Evolutionary conservation across 2,113 vertebrate species (phyloP).

Genomic region (Periophthalmodon schlosseri): DNA sequence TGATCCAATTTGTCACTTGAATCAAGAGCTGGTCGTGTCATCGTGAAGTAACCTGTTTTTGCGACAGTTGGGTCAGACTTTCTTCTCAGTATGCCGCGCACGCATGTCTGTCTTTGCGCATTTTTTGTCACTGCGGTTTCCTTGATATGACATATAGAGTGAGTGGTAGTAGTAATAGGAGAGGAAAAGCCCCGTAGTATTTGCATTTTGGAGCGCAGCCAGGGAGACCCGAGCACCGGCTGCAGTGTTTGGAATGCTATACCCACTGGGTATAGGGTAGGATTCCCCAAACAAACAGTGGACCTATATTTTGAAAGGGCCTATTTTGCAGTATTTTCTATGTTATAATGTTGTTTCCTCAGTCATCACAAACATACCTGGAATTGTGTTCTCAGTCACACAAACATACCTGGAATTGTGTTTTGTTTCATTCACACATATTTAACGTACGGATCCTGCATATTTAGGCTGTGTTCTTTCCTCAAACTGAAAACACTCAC

Average conservation of each 20-base stretch:
- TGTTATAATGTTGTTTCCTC: no score
- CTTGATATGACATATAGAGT: slow-evolving; percentile 1
- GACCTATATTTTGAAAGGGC: no score
- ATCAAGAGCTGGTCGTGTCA: slow-evolving; percentile 18
- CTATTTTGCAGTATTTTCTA: no score
- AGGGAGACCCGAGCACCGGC: slow-evolving; percentile 4
- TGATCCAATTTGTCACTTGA: slow-evolving; percentile 51
- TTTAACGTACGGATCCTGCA: no score
- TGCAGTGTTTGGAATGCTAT: neutral
- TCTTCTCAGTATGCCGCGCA: slow-evolving; percentile 62
- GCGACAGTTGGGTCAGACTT: slow-evolving; percentile 55
- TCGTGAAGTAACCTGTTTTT: slow-evolving; percentile 51
- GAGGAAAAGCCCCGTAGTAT: slow-evolving; percentile 21
- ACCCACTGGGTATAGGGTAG: neutral
- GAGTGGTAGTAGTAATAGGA: neutral
- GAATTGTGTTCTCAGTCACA: no score
- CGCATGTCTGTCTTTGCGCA: slow-evolving; percentile 23
- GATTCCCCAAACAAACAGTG: neutral
- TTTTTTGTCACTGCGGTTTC: slow-evolving; percentile 38
- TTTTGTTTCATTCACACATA: no score
- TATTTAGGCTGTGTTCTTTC: no score
- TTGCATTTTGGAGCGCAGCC: slow-evolving; percentile 49
- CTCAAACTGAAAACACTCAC: no score
- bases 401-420: no score
- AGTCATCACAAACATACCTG: no score